Evolutionary conservation across 2,113 vertebrate species (phyloP).

Genomic region (Zosterops japonicus): DNA sequence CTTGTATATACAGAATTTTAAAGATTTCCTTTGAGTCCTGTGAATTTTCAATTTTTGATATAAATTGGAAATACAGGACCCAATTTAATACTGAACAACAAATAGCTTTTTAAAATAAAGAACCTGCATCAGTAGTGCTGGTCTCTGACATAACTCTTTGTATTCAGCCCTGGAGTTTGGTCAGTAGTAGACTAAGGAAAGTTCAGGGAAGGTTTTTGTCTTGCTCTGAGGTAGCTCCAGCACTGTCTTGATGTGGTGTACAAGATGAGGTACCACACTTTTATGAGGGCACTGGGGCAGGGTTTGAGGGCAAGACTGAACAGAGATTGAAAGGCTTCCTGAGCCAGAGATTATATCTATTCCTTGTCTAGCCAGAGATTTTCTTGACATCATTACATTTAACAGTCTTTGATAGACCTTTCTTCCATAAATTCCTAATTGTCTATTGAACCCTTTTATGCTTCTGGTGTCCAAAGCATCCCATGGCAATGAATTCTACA

Average conservation of each 20-base stretch:
- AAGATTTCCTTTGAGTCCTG: slow-evolving; percentile 16
- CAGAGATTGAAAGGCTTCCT: not conserved
- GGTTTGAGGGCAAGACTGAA: not conserved
- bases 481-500: not conserved
- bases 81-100: not conserved
- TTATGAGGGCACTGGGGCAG: not conserved
- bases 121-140: not conserved
- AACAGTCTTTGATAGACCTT: not conserved
- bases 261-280: not conserved
- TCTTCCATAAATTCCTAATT: not conserved
- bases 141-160: not conserved
- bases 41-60: slow-evolving; percentile 23
- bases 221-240: not conserved
- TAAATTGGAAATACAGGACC: not conserved
- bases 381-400: not conserved
- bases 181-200: not conserved
- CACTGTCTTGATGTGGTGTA: not conserved
- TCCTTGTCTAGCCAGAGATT: not conserved
- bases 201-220: not conserved
- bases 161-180: not conserved
- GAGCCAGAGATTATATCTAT: not conserved
- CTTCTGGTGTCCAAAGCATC: not conserved
- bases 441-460: not conserved
- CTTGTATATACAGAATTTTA: not conserved
- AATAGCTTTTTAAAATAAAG: not conserved